Base-by-base conservation (phyloP, 2,888 invertebrate genomes). In the Ceraclea dissimilis region DNA sequence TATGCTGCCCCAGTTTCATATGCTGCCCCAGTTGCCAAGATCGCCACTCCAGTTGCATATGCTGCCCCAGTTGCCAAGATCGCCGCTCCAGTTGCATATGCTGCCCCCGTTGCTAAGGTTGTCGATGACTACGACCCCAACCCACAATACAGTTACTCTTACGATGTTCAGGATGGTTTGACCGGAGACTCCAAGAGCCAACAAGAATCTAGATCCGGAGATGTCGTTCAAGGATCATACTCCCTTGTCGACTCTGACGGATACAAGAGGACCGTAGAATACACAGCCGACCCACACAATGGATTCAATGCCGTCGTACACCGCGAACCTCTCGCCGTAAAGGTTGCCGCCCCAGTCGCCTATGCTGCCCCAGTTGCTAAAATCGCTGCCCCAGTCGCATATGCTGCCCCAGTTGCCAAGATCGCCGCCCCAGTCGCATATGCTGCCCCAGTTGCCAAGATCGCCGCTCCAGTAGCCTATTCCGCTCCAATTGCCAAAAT, bases 181-280 rank as follows among this genome's bases (percentile, higher is more conserved):
- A 81, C 81, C 26, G 81, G 81, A 22, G 81, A 81, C 71, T 76
- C 74, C 68, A 80, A 81, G 63, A 79, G 76, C 52, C 80, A 80
- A 68, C 75, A 76, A 59, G 81, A 81, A 64, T 70, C 75, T 19
- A 73, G 81, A 54, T 75, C 76, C 63, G 81, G 80, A 1, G 80
- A 80, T 66, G 67, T 79, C 2, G 80, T 80, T 54, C 78, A 78
- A 81, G 66, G 84, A 84, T 69, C 67, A 51, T 72, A 73, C 64
- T 75, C 69, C 52, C 64, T 71, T 26, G 63, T 63, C 49, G 72
- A 71, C 60, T 64, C 72, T 65, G 67, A 73, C 69, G 71, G 71
- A 51, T 67, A 65, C 58, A 65, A 65, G 59, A 66, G 70, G 57
- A 73, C 70, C 34, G 71, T 73, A 2, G 72, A 72, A 51, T 73